A percentile compares a stretch with the other conserved stretches of the same genome.
phyloP scores from a whole-genome alignment of 2,888 invertebrate species.

The Eubasilissa splendida region DNA sequence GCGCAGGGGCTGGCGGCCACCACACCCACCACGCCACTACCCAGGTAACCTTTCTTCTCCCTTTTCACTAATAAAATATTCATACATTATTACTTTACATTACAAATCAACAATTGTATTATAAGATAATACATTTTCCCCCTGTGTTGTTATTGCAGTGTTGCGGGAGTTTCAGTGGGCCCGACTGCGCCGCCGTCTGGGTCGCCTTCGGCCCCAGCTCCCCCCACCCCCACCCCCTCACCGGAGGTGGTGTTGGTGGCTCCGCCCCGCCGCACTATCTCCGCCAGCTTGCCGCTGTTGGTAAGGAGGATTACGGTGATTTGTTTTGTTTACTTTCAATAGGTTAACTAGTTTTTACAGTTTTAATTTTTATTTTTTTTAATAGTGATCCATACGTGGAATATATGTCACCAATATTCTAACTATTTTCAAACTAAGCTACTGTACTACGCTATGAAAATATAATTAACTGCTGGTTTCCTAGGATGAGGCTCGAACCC shows the following conservation, averaged over 20 bases:
- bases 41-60: constrained; percentile 40
- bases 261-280: constrained; percentile 50
- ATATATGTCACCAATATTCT: no score
- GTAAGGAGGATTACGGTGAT: constrained; percentile 40
- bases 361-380: background rate
- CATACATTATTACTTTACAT: background rate
- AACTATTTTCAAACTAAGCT: no score
- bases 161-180: background rate
- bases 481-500: no score
- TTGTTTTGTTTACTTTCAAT: background rate
- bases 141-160: background rate
- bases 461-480: no score
- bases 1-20: constrained; percentile 43
- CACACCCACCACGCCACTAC: constrained; percentile 34
- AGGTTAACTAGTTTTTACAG: background rate
- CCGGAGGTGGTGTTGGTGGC: constrained; percentile 53
- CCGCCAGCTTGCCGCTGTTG: constrained; percentile 54
- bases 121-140: no score
- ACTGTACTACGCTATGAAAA: no score
- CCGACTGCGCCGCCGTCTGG: constrained; percentile 11
- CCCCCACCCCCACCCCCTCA: constrained; percentile 32
- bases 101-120: background rate
- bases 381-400: no score
- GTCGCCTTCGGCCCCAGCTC: constrained; percentile 27
- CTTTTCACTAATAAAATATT: background rate